Percentiles rank a stretch among this genome's conserved stretches.
Evolutionary conservation across 2,797 vertebrate species (phyloP).

Genomic region (Falco peregrinus): DNA sequence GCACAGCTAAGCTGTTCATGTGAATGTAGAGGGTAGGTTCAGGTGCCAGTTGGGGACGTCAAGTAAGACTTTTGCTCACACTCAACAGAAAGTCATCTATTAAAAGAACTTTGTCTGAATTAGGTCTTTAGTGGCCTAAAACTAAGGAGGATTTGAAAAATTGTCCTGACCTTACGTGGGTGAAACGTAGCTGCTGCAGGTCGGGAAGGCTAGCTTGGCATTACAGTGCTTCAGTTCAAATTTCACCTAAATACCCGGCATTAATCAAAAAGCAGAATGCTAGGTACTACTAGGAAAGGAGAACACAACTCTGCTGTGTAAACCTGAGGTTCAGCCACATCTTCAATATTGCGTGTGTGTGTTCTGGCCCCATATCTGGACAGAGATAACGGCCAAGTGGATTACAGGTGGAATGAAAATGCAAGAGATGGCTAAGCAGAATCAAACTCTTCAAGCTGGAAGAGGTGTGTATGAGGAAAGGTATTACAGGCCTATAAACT

Average conservation of each 20-base stretch:
- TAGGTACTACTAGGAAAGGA: neutral
- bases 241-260: neutral
- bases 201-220: neutral
- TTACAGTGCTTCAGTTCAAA: neutral
- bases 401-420: neutral
- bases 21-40: neutral
- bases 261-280: neutral
- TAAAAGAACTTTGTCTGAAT: neutral
- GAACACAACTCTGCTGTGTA: neutral
- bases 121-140: neutral
- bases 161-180: neutral
- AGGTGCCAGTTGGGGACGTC: neutral
- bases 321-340: neutral
- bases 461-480: neutral
- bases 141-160: neutral
- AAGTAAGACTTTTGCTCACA: neutral
- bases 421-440: rapidly evolving
- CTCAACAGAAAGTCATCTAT: neutral
- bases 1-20: neutral
- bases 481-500: neutral
- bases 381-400: neutral
- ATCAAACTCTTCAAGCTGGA: neutral
- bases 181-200: neutral
- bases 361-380: neutral
- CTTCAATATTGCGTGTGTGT: neutral